These are phyloP conservation scores for Cairina moschata DNA, from an alignment of 2,113 vertebrate species.

Conservation along the genomic window DNA sequence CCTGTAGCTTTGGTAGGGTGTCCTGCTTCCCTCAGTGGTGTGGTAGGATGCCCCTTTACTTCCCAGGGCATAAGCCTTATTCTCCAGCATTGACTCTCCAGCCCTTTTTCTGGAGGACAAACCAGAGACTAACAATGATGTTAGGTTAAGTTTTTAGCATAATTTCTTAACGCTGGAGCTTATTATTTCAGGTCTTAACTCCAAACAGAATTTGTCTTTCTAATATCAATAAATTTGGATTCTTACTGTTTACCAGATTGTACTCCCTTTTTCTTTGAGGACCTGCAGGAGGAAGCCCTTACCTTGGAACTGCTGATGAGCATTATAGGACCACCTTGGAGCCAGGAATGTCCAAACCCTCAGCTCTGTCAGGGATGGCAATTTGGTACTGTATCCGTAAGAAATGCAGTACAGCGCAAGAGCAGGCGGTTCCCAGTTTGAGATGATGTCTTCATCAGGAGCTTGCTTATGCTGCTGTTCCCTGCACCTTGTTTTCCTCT, in stretches of 20 bases:
- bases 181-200: neutral
- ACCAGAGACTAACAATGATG: neutral
- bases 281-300: neutral
- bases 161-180: accelerated
- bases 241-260: neutral
- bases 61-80: accelerated
- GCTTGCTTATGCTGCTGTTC: neutral
- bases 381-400: accelerated
- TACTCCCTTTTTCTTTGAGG: neutral
- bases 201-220: neutral
- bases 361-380: neutral
- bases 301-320: neutral
- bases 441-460: neutral
- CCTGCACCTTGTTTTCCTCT: neutral
- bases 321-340: neutral
- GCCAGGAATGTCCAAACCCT: neutral
- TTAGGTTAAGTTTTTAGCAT: neutral
- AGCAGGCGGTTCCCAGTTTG: neutral
- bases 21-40: neutral
- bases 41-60: neutral
- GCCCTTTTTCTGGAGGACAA: neutral
- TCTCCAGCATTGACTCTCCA: neutral
- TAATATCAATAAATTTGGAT: neutral
- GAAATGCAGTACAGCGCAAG: neutral
- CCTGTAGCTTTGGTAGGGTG: neutral